Evolutionary conservation across 2,113 vertebrate genomes (phyloP).

Genomic region (Puntigrus tetrazona): DNA sequence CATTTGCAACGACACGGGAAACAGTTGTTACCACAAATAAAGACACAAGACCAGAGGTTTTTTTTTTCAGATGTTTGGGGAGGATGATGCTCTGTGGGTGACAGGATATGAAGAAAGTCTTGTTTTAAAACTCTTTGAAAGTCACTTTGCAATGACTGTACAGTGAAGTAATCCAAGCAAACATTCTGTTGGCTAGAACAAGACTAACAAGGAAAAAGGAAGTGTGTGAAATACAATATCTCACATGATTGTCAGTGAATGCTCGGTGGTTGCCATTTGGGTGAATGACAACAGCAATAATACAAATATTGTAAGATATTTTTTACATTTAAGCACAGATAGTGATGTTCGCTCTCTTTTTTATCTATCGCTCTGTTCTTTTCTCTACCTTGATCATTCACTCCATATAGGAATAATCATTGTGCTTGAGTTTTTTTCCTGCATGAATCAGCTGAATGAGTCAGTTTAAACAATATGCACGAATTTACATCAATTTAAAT

Average conservation of each 20-base stretch:
- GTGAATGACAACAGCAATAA: neutral
- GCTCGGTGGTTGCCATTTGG: neutral
- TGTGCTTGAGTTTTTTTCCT: neutral
- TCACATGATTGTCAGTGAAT: neutral
- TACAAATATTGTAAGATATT: neutral
- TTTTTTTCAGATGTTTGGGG: constrained; percentile 4
- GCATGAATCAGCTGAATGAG: neutral
- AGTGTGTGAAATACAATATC: neutral
- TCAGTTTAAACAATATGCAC: neutral
- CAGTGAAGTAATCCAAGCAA: neutral
- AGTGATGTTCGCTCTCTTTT: neutral
- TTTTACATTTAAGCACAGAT: neutral
- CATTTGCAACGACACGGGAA: neutral
- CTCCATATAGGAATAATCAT: neutral
- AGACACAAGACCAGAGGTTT: neutral
- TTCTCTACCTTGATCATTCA: neutral
- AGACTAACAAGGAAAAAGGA: neutral
- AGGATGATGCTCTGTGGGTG: neutral
- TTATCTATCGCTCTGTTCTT: neutral
- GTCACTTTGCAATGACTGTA: neutral
- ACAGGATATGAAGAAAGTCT: neutral
- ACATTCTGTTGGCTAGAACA: neutral
- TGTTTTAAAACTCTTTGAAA: constrained; percentile 12
- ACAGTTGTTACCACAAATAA: constrained; percentile 6
- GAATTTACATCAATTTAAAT: neutral